phyloP scores from a whole-genome alignment of 2,797 vertebrate genomes.

The Pseudochirops cupreus region DNA sequence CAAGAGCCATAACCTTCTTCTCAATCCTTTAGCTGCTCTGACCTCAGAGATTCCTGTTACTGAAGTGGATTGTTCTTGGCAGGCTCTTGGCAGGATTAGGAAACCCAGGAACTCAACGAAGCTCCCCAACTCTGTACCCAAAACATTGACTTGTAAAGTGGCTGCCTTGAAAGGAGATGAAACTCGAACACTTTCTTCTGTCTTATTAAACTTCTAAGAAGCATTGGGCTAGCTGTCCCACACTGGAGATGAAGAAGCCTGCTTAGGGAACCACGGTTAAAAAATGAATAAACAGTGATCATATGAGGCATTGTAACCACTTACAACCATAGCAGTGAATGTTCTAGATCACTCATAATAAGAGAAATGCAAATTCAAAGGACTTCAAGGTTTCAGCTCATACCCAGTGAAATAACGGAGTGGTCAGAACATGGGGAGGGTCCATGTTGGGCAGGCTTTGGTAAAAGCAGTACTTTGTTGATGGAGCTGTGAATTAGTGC shows the following conservation, averaged over 20 bases:
- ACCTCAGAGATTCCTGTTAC: neutral
- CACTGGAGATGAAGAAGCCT: neutral
- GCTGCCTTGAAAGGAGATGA: neutral
- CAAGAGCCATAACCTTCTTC: neutral
- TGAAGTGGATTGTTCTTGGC: neutral
- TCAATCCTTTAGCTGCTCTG: neutral
- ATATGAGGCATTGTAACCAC: neutral
- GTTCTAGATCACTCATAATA: neutral
- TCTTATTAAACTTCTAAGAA: neutral
- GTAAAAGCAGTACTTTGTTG: neutral
- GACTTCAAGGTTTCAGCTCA: neutral
- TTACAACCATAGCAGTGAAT: neutral
- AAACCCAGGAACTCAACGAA: neutral
- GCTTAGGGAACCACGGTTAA: neutral
- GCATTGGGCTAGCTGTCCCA: neutral
- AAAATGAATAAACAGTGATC: neutral
- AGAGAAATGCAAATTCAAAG: neutral
- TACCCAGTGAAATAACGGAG: neutral
- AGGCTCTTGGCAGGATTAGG: neutral
- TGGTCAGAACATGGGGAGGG: neutral
- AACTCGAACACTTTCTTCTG: neutral
- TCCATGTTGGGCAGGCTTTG: neutral
- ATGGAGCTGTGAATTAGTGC: too few species aligned
- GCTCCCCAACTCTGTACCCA: neutral
- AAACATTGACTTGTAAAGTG: neutral